Conservation (phyloP, 2,797 vertebrate species). For the Falco concolor region DNA sequence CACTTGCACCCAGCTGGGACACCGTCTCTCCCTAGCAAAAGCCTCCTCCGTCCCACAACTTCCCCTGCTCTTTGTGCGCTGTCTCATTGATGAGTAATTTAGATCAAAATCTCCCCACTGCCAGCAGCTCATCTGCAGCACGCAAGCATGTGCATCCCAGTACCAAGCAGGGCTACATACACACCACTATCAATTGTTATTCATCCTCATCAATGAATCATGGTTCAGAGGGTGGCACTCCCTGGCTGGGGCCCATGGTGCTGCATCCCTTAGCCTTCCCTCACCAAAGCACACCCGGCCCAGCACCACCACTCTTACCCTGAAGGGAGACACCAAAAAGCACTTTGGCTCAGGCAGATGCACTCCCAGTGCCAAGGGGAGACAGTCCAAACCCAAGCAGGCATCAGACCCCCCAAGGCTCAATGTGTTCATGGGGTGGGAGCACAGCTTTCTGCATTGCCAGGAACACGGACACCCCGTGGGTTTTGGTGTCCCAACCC, state of each 20-base stretch:
- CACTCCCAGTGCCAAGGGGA: accelerated
- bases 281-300: background rate
- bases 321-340: background rate
- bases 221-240: accelerated
- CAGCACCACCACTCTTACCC: background rate
- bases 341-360: background rate
- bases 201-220: background rate
- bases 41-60: background rate
- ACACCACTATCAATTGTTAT: background rate
- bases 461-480: accelerated
- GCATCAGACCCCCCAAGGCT: accelerated
- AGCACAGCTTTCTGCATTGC: background rate
- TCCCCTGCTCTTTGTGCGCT: background rate
- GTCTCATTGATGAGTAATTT: background rate
- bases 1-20: accelerated
- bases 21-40: background rate
- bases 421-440: accelerated
- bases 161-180: background rate
- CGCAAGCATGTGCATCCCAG: accelerated
- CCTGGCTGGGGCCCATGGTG: accelerated
- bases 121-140: background rate
- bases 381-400: background rate
- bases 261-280: background rate
- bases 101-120: background rate
- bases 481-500: accelerated